A percentile compares a stretch with the other conserved stretches of the same genome.
Evolutionary conservation across 2,888 invertebrate species (phyloP).

Genomic region (Amphimallon solstitiale): DNA sequence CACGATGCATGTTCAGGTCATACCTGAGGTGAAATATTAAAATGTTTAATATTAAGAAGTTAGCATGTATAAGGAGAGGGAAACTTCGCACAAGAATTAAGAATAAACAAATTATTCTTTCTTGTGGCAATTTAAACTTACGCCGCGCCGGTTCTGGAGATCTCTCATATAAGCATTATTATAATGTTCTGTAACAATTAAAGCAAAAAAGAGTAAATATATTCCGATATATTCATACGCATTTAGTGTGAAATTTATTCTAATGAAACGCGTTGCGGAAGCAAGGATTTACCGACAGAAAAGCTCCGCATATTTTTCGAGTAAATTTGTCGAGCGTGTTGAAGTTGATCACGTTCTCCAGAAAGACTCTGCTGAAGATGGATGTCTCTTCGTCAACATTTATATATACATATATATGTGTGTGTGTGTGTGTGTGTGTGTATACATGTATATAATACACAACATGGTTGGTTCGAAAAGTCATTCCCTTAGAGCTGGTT

Average conservation of each 20-base stretch:
- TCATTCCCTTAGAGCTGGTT: conserved; percentile 48
- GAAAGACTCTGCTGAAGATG: conserved; percentile 39
- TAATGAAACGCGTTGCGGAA: conserved; percentile 14
- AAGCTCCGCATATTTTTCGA: conserved; percentile 22
- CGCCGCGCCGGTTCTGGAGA: too few species aligned
- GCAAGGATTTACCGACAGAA: conserved; percentile 9
- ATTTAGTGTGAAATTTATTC: conserved; percentile 14
- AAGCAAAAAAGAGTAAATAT: not conserved
- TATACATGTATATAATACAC: conserved; percentile 46
- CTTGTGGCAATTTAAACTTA: too few species aligned
- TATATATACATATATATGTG: not conserved
- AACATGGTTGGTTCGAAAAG: conserved; percentile 48
- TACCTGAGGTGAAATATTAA: too few species aligned
- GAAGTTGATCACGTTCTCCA: conserved; percentile 29
- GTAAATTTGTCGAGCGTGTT: conserved; percentile 21
- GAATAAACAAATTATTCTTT: too few species aligned
- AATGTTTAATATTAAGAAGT: too few species aligned
- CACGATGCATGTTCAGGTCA: too few species aligned
- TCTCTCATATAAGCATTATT: too few species aligned
- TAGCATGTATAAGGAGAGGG: too few species aligned
- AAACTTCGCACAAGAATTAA: too few species aligned
- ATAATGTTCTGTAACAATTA: too few species aligned
- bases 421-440: too few species aligned
- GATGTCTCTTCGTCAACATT: conserved; percentile 43
- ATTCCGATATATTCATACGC: conserved; percentile 1